Conservation (phyloP, 2,888 invertebrate genomes). For the Aphidoletes aphidimyza region DNA sequence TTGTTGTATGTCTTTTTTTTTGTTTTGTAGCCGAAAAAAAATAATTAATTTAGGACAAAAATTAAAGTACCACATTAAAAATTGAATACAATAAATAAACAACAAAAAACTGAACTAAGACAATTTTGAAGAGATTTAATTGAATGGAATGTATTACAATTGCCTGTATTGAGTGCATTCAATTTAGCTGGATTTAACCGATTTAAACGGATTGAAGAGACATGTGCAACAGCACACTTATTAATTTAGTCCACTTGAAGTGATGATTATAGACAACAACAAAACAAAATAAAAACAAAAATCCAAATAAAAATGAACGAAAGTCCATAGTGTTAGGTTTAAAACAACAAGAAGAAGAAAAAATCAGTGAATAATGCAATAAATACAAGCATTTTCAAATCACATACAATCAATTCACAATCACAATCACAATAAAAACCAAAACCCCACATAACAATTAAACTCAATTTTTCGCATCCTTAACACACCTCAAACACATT, state of each 20-base stretch:
- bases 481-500: background rate
- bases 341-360: too few relatives aligned
- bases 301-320: conserved; percentile 41
- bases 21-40: conserved; percentile 20
- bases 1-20: conserved; percentile 19
- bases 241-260: background rate
- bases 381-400: background rate
- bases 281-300: too few relatives aligned
- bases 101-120: background rate
- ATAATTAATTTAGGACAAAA: too few relatives aligned
- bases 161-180: too few relatives aligned
- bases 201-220: too few relatives aligned
- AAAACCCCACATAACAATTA: background rate
- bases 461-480: conserved; percentile 9
- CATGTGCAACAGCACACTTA: background rate
- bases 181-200: too few relatives aligned
- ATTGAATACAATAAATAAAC: background rate
- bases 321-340: conserved; percentile 43
- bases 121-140: background rate
- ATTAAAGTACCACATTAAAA: too few relatives aligned
- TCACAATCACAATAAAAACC: background rate
- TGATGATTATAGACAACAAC: too few relatives aligned
- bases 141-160: too few relatives aligned
- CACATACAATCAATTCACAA: too few relatives aligned
- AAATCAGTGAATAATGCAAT: conserved; percentile 7